phyloP scores from a whole-genome alignment of 1,140 invertebrate species.

The Pseudomyrmex concolor region DNA sequence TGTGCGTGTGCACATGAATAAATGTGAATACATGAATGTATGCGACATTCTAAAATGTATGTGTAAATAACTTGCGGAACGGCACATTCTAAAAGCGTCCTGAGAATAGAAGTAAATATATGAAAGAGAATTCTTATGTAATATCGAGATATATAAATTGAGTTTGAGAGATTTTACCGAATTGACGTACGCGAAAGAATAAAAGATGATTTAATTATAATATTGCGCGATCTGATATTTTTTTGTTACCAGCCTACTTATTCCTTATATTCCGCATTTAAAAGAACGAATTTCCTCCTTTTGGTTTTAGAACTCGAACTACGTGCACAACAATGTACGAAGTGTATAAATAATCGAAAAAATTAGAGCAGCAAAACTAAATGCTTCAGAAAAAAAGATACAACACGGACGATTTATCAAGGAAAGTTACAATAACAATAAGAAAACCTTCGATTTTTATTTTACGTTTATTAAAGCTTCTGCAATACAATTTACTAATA shows the following conservation, averaged over 20 bases:
- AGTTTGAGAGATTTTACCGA: conserved; percentile 72
- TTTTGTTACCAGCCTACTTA: neutral
- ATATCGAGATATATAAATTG: conserved; percentile 65
- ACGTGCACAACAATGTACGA: too few species aligned
- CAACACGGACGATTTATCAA: neutral
- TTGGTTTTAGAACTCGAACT: too few species aligned
- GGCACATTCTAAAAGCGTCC: conserved; percentile 48
- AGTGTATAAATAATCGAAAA: neutral
- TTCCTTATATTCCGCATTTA: neutral
- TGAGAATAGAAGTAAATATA: conserved; percentile 51
- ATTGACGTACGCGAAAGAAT: conserved; percentile 64
- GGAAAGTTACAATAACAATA: neutral
- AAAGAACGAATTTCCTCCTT: too few species aligned
- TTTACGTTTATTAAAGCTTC: conserved; percentile 77
- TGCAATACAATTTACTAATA: conserved; percentile 73
- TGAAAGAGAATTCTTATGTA: conserved; percentile 64
- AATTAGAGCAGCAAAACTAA: neutral
- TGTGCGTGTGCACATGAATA: conserved; percentile 18
- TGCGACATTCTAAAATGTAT: conserved; percentile 41
- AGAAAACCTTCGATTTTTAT: conserved; percentile 60
- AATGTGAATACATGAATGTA: neutral
- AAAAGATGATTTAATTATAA: conserved; percentile 69
- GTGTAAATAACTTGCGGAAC: conserved; percentile 54
- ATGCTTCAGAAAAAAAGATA: neutral
- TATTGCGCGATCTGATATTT: neutral